Evolutionary conservation across 2,113 vertebrate genomes (phyloP).

Genomic region (Grallaria varia): DNA sequence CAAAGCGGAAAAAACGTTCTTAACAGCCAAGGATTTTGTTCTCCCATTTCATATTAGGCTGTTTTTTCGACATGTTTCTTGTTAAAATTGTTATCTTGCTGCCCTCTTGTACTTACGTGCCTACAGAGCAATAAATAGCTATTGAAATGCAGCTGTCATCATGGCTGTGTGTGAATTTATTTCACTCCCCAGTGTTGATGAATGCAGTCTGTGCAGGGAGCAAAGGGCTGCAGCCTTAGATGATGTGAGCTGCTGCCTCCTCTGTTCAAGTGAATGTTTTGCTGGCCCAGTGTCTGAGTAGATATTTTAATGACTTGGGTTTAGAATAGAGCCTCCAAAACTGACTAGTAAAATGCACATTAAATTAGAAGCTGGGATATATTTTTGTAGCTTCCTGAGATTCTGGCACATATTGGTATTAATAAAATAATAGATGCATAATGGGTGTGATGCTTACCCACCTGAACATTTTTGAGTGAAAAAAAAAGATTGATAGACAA

Average conservation of each 20-base stretch:
- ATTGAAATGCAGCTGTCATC: background rate
- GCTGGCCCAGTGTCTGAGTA: background rate
- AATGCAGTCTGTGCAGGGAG: background rate
- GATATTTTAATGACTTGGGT: background rate
- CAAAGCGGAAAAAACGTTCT: background rate
- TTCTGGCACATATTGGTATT: background rate
- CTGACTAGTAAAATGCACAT: background rate
- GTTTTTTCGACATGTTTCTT: background rate
- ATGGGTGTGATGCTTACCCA: background rate
- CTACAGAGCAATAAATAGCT: background rate
- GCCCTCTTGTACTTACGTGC: background rate
- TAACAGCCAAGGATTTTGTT: background rate
- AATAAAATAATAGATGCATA: conserved; percentile 20
- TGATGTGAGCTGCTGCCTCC: background rate
- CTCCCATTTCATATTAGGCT: background rate
- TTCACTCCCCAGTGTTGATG: background rate
- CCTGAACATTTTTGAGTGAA: background rate
- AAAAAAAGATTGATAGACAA: conserved; percentile 16
- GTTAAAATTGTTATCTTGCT: background rate
- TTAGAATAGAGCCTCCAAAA: background rate
- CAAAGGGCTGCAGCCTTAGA: background rate
- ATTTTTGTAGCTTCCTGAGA: background rate
- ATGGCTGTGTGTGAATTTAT: background rate
- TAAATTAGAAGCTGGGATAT: background rate
- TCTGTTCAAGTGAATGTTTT: background rate